A percentile compares a stretch with the other conserved stretches of the same genome.
These are phyloP conservation scores for Rhyzopertha dominica DNA, from an alignment of 1,140 invertebrate genomes.

Conservation along the genomic window DNA sequence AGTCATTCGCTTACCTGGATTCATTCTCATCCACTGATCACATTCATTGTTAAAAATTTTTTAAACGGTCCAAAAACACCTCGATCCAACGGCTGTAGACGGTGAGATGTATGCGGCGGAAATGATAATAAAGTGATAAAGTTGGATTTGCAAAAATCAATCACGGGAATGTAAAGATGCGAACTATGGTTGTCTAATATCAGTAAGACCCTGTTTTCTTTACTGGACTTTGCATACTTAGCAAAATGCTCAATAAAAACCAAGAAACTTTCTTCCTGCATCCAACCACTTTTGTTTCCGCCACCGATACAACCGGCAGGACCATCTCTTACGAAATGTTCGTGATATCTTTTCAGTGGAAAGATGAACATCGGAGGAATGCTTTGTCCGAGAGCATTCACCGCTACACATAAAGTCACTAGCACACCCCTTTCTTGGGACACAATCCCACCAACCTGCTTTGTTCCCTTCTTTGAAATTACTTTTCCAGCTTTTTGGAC, in stretches of 20 bases:
- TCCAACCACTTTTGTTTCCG: no score
- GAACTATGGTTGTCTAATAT: constrained; percentile 20
- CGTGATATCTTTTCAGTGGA: not conserved
- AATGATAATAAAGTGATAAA: constrained; percentile 37
- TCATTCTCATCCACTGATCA: no score
- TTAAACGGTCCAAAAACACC: constrained; percentile 35
- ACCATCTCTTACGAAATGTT: constrained; percentile 6
- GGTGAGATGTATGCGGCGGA: constrained; percentile 41
- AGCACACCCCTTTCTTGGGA: no score
- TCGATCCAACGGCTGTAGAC: constrained; percentile 43
- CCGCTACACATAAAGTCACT: no score
- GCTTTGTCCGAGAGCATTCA: constrained; percentile 3
- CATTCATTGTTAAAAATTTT: constrained; percentile 38
- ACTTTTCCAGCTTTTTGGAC: no score
- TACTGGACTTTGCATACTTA: constrained; percentile 13
- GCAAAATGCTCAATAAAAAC: constrained; percentile 17
- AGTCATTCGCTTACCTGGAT: no score
- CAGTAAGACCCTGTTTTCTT: constrained; percentile 11
- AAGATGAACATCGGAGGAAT: constrained; percentile 11
- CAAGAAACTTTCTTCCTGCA: no score
- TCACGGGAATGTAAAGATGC: constrained; percentile 24
- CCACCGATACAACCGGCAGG: no score
- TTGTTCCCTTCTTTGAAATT: no score
- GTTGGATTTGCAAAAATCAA: constrained; percentile 36
- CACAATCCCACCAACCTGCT: no score